Percentiles rank a stretch among this genome's conserved stretches.
Conservation (phyloP, 2,113 vertebrate species). For the Urocynchramus pylzowi region DNA sequence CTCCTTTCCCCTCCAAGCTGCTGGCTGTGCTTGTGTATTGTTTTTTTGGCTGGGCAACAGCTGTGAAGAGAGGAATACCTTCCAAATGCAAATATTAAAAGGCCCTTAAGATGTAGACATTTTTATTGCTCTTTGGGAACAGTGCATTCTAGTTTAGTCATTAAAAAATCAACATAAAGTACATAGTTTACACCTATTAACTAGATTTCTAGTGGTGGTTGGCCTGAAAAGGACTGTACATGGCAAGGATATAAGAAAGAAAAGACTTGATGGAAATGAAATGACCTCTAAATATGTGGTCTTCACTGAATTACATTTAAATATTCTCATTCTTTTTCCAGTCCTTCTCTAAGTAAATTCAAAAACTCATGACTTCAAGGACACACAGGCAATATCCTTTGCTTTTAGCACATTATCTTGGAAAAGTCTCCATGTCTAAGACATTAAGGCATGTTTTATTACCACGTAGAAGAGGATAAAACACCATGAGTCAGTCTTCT, state of each 20-base stretch:
- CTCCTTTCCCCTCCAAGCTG: background rate
- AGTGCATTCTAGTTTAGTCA: background rate
- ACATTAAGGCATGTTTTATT: background rate
- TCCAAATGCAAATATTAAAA: background rate
- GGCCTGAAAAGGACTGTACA: background rate
- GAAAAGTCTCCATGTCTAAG: background rate
- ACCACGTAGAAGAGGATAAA: background rate
- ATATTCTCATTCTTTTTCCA: background rate
- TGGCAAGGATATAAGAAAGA: background rate
- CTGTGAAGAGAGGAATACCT: background rate
- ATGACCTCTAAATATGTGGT: background rate
- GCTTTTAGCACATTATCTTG: background rate
- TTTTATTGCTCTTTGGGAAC: background rate
- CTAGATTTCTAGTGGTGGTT: background rate
- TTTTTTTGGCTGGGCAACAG: constrained; percentile 7
- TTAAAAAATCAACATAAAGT: background rate
- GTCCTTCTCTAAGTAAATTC: background rate
- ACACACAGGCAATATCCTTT: background rate
- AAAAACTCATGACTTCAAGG: background rate
- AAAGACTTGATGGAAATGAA: background rate
- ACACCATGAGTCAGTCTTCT: background rate
- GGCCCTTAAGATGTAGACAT: background rate
- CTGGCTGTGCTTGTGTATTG: background rate
- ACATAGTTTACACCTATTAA: background rate
- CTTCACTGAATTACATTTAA: background rate